Base-by-base conservation (phyloP, 2,888 invertebrate genomes). In the Hololepta plana region DNA sequence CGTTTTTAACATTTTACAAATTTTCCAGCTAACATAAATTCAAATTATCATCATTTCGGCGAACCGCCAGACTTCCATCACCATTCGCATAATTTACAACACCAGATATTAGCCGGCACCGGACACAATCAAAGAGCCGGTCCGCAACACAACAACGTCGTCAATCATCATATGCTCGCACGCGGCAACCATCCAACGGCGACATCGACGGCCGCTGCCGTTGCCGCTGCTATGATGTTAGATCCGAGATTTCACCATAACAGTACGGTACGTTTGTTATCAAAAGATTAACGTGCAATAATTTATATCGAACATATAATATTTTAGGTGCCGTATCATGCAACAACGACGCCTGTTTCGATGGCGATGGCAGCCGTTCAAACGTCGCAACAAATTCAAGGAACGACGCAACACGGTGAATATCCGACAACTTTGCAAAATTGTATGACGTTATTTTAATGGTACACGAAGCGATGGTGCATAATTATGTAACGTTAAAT, bases 171-270 rank as follows among this genome's bases (percentile, higher is more conserved):
- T 27, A 52, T 55, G 53, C 32, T 35, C 4, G 39, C 47, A 4
- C 41, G 53, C 31, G 40, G 42, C 3, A 53, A 51, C 35, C 51
- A 53, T 35, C 43, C 53, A 0, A 48, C 49, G 9, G 47, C 54
- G 4, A 53, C 53, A 2, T 51, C 54, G 3, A 56, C 55, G 2
- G 56, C 55, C 3, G 57, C 57, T 8, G 55, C 56, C 9, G 56
- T 56, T 5, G 55, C 55, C 6, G 57, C 58, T 4, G 58, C 58
- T 10, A 58, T 58, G 57, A 57, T 58, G 58, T 37, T 58, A 13
- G 58, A 58, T 46, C 57, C 58, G 4, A 36, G 56, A 25, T 56
- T 57, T 36, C 57, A 57, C 41, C 57, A 57, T 36, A 56, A 55
- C 37, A 46, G 52, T 29, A 42, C 53, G 15, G 56, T 55, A 42